Evolutionary conservation across 2,113 vertebrate genomes (phyloP), one percentile per base, ranked within the genome.

Genomic region (Odocoileus hemionus): DNA sequence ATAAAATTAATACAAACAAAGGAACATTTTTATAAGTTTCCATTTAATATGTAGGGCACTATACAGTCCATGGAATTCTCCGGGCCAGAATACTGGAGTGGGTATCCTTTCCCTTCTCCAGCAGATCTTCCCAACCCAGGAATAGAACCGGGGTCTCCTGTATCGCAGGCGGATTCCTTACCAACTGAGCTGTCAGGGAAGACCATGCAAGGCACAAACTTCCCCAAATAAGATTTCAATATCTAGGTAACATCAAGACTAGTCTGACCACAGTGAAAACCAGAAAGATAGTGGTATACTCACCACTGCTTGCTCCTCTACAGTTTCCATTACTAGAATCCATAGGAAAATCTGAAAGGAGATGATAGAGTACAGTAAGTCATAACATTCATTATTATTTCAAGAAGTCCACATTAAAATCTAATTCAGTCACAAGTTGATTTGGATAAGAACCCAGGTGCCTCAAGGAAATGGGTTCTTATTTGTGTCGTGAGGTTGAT

Each of bases 241-340:
- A 58, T 43, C 39, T 52, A 91, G 26, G 8, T 88, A 85, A 76
- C 26, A 91, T 91, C 30, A 89, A 97, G 76, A 33, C 39, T 74
- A 50, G 60, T 39, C 19, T 17, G 23, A 93, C 47, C 57, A 89
- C 33, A 60, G 80, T 8, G 28, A 95, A 76, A 94, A 83, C 30
- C 54, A 89, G 61, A 43, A 97, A 92, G 43, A 96, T 61, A 86
- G 93, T 83, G 45, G 50, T 12, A 19, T 98, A 99, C 99, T 99
- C 97, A 99, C 99, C 99, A 6, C 97, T 97, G 97, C 97, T 91
- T 0, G 98, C 78, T 50, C 99, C 99, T 99, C 99, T 99, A 97
- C 99, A 99, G 98, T 99, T 99, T 86, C 99, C 99, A 5, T 99
- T 99, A 97, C 99, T 99, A 80, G 99, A 99, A 98, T 99, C 99